These are phyloP conservation scores for Eilema griseolum DNA, from an alignment of 2,888 invertebrate genomes.

Conservation along the genomic window DNA sequence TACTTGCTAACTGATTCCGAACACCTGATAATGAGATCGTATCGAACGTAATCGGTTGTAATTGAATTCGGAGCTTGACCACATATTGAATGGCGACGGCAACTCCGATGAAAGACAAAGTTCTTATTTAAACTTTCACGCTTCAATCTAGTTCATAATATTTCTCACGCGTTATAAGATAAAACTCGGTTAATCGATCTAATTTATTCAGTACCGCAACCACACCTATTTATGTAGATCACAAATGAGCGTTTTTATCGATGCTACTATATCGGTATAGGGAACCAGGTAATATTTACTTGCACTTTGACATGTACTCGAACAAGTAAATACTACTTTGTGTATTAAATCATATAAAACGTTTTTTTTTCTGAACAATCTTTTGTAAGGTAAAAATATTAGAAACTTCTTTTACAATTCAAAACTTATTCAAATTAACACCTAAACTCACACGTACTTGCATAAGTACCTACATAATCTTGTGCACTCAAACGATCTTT, in stretches of 20 bases:
- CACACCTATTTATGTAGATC: conserved; percentile 73
- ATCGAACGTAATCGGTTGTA: conserved; percentile 52
- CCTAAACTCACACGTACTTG: conserved; percentile 3
- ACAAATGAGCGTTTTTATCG: conserved; percentile 78
- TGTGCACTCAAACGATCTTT: conserved; percentile 36
- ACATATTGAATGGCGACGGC: conserved; percentile 38
- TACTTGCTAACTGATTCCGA: conserved; percentile 59
- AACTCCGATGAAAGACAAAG: conserved; percentile 48
- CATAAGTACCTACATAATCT: conserved; percentile 16
- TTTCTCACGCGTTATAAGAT: conserved; percentile 79
- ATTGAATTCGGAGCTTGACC: conserved; percentile 54
- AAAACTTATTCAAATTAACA: background rate
- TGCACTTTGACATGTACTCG: conserved; percentile 12
- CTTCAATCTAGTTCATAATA: conserved; percentile 62
- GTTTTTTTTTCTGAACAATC: background rate
- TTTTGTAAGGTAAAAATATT: background rate
- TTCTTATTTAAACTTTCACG: conserved; percentile 64
- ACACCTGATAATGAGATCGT: conserved; percentile 60
- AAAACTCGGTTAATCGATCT: conserved; percentile 75
- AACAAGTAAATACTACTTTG: background rate
- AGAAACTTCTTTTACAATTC: background rate
- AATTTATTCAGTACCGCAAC: conserved; percentile 77
- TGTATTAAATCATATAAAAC: background rate
- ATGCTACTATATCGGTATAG: conserved; percentile 63
- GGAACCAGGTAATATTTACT: conserved; percentile 47